Evolutionary conservation across 2,113 vertebrate species (phyloP), one percentile per base, ranked within the genome.

Genomic region (Pithys albifrons): DNA sequence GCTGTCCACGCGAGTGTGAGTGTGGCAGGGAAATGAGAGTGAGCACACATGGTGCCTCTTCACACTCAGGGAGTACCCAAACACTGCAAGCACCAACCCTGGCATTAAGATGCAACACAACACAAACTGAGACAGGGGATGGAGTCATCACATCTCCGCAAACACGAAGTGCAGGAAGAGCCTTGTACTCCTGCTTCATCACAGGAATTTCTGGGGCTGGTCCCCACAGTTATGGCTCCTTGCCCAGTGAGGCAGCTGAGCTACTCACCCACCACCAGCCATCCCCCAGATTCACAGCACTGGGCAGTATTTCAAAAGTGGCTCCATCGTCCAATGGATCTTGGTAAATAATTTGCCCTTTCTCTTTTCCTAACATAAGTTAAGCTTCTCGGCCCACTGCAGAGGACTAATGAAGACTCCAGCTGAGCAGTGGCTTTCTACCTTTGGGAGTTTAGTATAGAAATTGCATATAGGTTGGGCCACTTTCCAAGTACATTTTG

Each of bases 401-500:
- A 85, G 76, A 79, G 80, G 69, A 85, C 49, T 70, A 92, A 74
- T 3, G 14, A 70, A 92, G 37, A 17, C 52, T 84, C 65, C 16
- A 8, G 41, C 4, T 84, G 90, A 76, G 76, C 91, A 94, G 74
- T 19, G 25, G 61, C 25, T 79, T 91, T 82, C 92, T 91, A 54
- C 88, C 49, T 52, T 81, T 75, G 16, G 31, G 76, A 81, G 19
- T 74, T 88, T 25, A 88, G 83, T 82, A 76, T 20, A 86, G 91
- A 84, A 97, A 91, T 48, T 72, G 77, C 62, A 87, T 92, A 87
- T 31, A 93, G 77, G 12, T 76, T 92, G 84, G 96, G 93, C 89
- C 28, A 65, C 37, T 69, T 93, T 86, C 93, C 96, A 91, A 90
- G 92, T 92, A 95, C 95, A 96, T 94, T 85, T 94, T 94, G 95